Evolutionary conservation across 2,113 vertebrate species (phyloP).

Genomic region (Ctenodactylus gundi): DNA sequence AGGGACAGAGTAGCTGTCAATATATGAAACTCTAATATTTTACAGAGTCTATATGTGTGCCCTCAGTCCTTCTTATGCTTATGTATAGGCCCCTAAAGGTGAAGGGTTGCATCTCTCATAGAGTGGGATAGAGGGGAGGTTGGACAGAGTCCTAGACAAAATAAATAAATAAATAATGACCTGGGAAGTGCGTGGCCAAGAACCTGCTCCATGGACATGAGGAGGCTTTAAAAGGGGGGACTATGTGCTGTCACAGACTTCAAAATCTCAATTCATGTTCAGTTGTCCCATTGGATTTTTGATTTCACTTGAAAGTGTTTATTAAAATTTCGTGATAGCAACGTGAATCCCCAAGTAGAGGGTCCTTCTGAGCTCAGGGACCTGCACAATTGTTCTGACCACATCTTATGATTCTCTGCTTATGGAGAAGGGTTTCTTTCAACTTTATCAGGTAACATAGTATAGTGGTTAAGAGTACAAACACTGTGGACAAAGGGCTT

Average conservation of each 20-base stretch:
- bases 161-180: no score
- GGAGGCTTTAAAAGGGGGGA: background rate
- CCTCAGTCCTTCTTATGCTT: background rate
- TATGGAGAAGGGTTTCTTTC: slow-evolving; percentile 2
- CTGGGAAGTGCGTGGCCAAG: background rate
- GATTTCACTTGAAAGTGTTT: background rate
- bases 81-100: background rate
- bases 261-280: background rate
- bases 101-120: background rate
- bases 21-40: background rate
- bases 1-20: background rate
- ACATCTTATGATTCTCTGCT: background rate
- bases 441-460: background rate
- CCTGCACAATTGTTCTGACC: background rate
- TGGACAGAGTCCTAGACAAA: background rate
- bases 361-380: background rate
- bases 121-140: background rate
- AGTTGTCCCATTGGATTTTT: background rate
- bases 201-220: background rate
- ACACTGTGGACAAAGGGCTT: background rate
- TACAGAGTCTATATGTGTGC: background rate
- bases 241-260: background rate
- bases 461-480: background rate
- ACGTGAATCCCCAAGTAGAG: background rate
- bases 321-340: background rate